phyloP scores from a whole-genome alignment of 2,113 vertebrate species.

The Saguinus midas region DNA sequence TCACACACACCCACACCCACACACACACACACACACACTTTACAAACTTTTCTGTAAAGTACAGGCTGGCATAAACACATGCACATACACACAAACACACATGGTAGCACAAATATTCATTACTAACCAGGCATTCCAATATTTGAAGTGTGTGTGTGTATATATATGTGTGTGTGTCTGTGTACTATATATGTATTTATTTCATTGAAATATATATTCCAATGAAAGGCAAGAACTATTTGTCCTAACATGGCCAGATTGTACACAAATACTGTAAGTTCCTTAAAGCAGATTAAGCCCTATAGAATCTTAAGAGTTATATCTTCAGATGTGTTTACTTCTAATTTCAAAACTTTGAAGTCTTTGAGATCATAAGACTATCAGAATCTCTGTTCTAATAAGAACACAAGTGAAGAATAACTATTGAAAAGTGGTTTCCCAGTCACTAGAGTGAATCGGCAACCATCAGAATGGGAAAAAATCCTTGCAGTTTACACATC shows the following conservation, averaged over 20 bases:
- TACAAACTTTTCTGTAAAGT: not conserved
- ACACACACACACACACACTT: not conserved
- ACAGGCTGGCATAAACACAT: not conserved
- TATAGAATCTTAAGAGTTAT: not conserved
- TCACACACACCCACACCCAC: accelerated
- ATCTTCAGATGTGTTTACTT: not conserved
- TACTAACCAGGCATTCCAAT: not conserved
- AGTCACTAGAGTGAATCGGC: too few species aligned
- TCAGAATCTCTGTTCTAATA: not conserved
- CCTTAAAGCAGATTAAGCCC: not conserved
- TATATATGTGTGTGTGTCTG: too few species aligned
- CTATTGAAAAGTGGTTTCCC: not conserved
- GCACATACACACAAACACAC: not conserved
- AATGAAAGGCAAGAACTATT: not conserved
- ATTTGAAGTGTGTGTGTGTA: not conserved
- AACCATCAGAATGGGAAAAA: too few species aligned
- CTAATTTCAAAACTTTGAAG: not conserved
- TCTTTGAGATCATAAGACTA: not conserved
- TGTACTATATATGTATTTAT: too few species aligned
- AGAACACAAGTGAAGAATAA: not conserved
- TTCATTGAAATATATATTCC: not conserved
- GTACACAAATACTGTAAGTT: not conserved
- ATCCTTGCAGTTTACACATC: too few species aligned
- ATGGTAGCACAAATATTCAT: not conserved
- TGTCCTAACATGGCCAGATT: not conserved